phyloP scores from a whole-genome alignment of 2,797 vertebrate genomes.

The Propithecus perrieri region DNA sequence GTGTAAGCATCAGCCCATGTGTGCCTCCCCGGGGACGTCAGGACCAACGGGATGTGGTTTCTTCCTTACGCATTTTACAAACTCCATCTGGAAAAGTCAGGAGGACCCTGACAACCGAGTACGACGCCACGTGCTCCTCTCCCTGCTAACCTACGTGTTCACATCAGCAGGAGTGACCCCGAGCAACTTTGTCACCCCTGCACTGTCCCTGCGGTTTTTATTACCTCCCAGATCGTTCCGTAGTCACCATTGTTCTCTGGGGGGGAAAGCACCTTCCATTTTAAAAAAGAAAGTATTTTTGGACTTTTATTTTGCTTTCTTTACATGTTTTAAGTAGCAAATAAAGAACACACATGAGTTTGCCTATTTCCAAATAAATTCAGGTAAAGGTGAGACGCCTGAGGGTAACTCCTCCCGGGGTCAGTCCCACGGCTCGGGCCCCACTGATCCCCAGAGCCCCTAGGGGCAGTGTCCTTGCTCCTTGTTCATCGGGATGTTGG shows the following conservation, averaged over 20 bases:
- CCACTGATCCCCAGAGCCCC: not conserved
- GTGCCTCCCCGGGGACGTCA: fast-evolving
- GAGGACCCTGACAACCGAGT: fast-evolving
- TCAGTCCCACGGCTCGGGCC: not conserved
- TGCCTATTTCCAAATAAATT: fast-evolving
- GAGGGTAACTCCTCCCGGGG: not conserved
- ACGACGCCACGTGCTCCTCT: fast-evolving
- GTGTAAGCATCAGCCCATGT: fast-evolving
- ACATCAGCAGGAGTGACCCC: fast-evolving
- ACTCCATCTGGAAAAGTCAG: fast-evolving
- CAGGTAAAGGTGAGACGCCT: not conserved
- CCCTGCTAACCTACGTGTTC: fast-evolving
- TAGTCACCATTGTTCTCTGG: not conserved
- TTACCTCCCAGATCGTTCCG: not conserved
- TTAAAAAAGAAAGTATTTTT: not conserved
- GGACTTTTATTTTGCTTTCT: not conserved
- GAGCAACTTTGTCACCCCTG: fast-evolving
- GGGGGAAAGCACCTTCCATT: not conserved
- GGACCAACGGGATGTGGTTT: fast-evolving
- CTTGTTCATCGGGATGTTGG: too few relatives aligned
- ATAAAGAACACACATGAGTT: too few relatives aligned
- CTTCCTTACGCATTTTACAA: too few relatives aligned
- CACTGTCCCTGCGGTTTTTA: too few relatives aligned
- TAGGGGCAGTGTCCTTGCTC: too few relatives aligned
- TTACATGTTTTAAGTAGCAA: not conserved